Base-by-base conservation (phyloP, 2,888 invertebrate genomes). In the Seladonia tumulorum region DNA sequence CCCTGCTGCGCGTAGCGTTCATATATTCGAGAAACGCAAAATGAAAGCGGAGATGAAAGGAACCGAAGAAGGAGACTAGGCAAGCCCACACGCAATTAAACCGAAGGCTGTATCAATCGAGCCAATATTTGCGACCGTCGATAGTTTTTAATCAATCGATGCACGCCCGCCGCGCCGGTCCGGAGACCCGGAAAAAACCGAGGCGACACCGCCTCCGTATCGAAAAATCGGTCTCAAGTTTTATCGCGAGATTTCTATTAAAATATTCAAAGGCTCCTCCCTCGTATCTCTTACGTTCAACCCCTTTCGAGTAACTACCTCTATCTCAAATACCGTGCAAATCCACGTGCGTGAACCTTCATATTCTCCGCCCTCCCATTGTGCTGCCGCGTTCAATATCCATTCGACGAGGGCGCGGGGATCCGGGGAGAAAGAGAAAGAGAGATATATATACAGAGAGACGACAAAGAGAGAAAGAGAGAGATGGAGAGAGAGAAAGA, bases 261-360 rank as follows among this genome's bases (percentile, higher is more conserved):
- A 49, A 47, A 49, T 49, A 35, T 49, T 72, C 49, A 47, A 72
- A 49, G 72, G 45, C 47, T 29, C 18, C 72, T 29, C 49, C 49
- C 72, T 72, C 72, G 72, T 49, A 25, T 72, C 49, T 49, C 72
- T 10, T 35, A 29, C 72, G 45, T 22, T 35, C 72, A 18, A 49
- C 29, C 66, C 66, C 35, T 35, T 63, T 66, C 47, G 22, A 66
- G n/a, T 29, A 29, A 29, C 66, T 35, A 66, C 49, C 47, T 47
- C 66, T 45, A 66, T 66, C 35, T 66, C 66, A 66, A 66, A 76
- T 35, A 63, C 47, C 16, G 66, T 47, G 45, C 66, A 53, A 77
- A 77, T 77, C 76, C 68, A 63, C 66, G 68, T 68, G 75, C 76
- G 39, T 53, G 68, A 77, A 77, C 76, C 68, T 77, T 66, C 29